A percentile compares a stretch with the other conserved stretches of the same genome.
Conservation (phyloP, 2,797 vertebrate species). For the Calcarius lapponicus region DNA sequence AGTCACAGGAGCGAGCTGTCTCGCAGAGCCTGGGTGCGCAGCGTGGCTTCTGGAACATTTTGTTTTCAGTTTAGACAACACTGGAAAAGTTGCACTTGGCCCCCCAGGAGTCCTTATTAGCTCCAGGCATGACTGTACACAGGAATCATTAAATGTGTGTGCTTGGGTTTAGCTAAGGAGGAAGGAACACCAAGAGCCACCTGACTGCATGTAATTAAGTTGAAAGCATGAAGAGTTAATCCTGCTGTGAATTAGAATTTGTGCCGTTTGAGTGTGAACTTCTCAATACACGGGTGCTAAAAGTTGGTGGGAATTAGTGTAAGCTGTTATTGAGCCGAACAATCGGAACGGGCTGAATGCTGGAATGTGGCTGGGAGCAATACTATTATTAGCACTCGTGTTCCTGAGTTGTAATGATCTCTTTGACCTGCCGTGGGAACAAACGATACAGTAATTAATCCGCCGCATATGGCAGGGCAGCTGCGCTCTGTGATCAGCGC, state of each 20-base stretch:
- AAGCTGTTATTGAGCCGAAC: neutral
- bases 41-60: slow-evolving; percentile 36
- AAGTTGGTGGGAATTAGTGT: slow-evolving; percentile 5
- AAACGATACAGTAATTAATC: neutral
- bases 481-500: neutral
- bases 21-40: neutral
- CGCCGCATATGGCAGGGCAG: neutral
- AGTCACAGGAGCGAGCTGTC: neutral
- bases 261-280: neutral
- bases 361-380: neutral
- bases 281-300: neutral
- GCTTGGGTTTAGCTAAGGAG: slow-evolving; percentile 4
- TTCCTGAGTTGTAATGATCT: neutral
- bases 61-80: slow-evolving; percentile 44
- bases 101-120: slow-evolving; percentile 59
- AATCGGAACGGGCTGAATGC: neutral
- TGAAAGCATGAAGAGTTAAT: slow-evolving; percentile 34
- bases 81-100: slow-evolving; percentile 1
- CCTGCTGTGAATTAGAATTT: neutral
- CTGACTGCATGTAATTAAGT: neutral
- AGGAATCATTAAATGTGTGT: neutral
- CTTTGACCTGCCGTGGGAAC: neutral
- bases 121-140: neutral
- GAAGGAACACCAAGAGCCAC: neutral
- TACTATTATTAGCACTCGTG: neutral